These are phyloP conservation scores for Andrena praecox DNA, from an alignment of 2,888 invertebrate genomes.

Conservation along the genomic window DNA sequence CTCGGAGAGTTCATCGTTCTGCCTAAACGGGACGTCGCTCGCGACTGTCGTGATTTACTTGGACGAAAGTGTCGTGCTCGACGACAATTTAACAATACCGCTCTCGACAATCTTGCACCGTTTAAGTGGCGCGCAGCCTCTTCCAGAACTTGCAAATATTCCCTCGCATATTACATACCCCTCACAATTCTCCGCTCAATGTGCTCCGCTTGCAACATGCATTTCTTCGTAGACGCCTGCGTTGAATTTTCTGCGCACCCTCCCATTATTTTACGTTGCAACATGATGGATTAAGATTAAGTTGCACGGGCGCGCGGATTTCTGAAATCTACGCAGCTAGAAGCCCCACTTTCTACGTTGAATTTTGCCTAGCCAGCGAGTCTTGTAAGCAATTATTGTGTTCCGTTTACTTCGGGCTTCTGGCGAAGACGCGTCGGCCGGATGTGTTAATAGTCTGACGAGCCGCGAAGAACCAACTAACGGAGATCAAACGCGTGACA, in stretches of 20 bases:
- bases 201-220: constrained; percentile 23
- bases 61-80: background rate
- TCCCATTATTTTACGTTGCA: no score
- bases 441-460: constrained; percentile 35
- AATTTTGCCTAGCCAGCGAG: constrained; percentile 49
- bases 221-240: background rate
- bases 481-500: constrained; percentile 10
- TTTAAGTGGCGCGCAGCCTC: constrained; percentile 18
- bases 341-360: constrained; percentile 30
- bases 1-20: background rate
- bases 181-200: constrained; percentile 37
- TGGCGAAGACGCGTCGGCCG: background rate
- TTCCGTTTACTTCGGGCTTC: constrained; percentile 16
- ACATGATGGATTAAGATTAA: no score
- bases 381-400: constrained; percentile 51
- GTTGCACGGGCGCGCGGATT: background rate
- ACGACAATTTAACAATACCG: constrained; percentile 33
- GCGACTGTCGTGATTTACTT: constrained; percentile 27
- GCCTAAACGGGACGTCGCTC: constrained; percentile 1
- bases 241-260: no score
- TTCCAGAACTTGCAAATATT: constrained; percentile 5
- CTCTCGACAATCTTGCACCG: constrained; percentile 22
- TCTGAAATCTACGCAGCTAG: background rate
- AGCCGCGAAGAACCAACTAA: background rate
- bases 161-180: constrained; percentile 12